A percentile compares a stretch with the other conserved stretches of the same genome.
Evolutionary conservation across 2,888 invertebrate species (phyloP).

Genomic region (Melinopterus prodromus): DNA sequence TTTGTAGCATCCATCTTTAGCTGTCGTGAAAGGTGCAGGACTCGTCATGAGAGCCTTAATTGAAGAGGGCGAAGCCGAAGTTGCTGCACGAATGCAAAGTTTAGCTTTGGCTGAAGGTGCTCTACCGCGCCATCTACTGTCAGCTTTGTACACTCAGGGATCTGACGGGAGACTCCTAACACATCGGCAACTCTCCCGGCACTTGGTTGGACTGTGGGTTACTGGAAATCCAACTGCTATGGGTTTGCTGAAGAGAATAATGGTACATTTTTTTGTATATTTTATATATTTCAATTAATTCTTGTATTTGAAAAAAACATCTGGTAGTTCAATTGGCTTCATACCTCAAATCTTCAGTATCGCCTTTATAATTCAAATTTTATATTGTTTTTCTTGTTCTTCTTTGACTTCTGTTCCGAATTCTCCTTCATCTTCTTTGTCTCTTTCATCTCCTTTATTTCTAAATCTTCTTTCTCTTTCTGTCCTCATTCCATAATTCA

Average conservation of each 20-base stretch:
- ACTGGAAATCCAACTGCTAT: constrained; percentile 93
- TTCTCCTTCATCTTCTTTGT: too few species aligned
- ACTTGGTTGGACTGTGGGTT: constrained; percentile 95
- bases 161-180: constrained; percentile 84
- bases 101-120: constrained; percentile 97
- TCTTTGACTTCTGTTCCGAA: too few species aligned
- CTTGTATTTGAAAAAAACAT: not conserved
- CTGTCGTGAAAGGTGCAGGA: constrained; percentile 98
- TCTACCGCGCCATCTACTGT: constrained; percentile 88
- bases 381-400: too few species aligned
- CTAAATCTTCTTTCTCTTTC: too few species aligned
- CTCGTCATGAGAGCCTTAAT: constrained; percentile 96
- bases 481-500: too few species aligned
- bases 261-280: constrained; percentile 68
- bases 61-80: constrained; percentile 94
- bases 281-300: not conserved
- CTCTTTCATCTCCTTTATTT: too few species aligned
- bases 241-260: constrained; percentile 83
- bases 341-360: too few species aligned
- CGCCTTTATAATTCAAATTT: too few species aligned
- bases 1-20: constrained; percentile 92
- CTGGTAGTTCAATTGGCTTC: too few species aligned
- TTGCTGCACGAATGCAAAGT: constrained; percentile 94
- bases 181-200: constrained; percentile 90
- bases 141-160: constrained; percentile 86